These are phyloP conservation scores for Neoaliturus tenellus DNA, from an alignment of 2,888 invertebrate genomes.

Conservation along the genomic window DNA sequence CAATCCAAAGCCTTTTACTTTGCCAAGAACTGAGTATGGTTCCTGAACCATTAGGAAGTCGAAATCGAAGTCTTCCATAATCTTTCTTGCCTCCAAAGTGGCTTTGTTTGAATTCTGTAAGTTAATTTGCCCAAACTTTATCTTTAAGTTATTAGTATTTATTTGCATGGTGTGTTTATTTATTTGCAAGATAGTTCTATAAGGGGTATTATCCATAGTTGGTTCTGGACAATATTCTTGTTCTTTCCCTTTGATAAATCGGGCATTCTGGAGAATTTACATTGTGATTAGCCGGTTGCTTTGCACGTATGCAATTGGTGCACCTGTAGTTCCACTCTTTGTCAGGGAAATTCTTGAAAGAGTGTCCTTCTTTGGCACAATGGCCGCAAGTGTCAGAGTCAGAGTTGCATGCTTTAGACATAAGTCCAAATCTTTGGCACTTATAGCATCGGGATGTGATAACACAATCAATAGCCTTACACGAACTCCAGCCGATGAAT, in stretches of 20 bases:
- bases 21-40: background rate
- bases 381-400: conserved; percentile 44
- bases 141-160: background rate
- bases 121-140: conserved; percentile 3
- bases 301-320: background rate
- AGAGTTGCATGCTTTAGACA: conserved; percentile 49
- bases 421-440: conserved; percentile 62
- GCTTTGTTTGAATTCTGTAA: conserved; percentile 9
- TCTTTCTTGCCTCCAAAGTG: background rate
- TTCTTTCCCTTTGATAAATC: background rate
- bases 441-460: conserved; percentile 60
- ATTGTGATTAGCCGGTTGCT: background rate
- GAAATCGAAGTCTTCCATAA: background rate
- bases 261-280: background rate
- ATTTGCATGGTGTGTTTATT: background rate
- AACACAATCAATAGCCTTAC: conserved; percentile 58
- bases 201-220: background rate
- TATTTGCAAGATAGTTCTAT: background rate
- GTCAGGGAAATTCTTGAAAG: background rate
- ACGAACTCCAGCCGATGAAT: conserved; percentile 58
- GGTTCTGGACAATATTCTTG: background rate
- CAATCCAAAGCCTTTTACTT: background rate
- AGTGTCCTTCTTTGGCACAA: conserved; percentile 52
- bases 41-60: background rate
- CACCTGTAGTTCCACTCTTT: conserved; percentile 9